phyloP scores from a whole-genome alignment of 2,113 vertebrate species.

The Oryzias woworae region DNA sequence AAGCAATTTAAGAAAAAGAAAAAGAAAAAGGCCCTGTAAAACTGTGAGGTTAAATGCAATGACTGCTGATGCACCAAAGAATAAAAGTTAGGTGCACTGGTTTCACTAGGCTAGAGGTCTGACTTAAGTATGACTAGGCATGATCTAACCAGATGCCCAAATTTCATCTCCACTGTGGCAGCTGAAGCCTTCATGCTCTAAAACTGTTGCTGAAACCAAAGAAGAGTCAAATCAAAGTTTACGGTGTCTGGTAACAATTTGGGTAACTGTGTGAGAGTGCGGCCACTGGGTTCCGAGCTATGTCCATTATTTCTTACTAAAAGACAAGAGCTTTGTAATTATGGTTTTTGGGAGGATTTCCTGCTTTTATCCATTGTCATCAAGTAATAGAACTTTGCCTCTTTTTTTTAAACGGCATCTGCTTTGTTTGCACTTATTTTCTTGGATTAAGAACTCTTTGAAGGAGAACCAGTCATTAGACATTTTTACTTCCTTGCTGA shows the following conservation, averaged over 20 bases:
- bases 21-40: no score
- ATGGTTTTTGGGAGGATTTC: constrained; percentile 26
- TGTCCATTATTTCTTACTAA: constrained; percentile 16
- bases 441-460: constrained; percentile 1
- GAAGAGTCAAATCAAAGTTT: constrained; percentile 1
- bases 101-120: no score
- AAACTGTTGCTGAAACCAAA: constrained; percentile 19
- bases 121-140: no score
- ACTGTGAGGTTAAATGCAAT: no score
- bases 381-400: constrained; percentile 14
- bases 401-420: constrained; percentile 18
- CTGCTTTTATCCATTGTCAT: constrained; percentile 29
- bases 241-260: constrained; percentile 5
- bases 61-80: no score
- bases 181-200: not conserved
- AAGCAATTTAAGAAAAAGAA: no score
- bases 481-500: constrained; percentile 16
- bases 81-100: no score
- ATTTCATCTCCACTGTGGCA: not conserved
- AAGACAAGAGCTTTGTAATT: constrained; percentile 27
- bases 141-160: no score
- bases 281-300: not conserved
- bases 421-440: constrained; percentile 29
- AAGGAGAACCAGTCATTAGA: constrained; percentile 24
- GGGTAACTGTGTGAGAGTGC: constrained; percentile 11